Conservation (phyloP, 2,888 invertebrate genomes). For the Cephus sareptanus region DNA sequence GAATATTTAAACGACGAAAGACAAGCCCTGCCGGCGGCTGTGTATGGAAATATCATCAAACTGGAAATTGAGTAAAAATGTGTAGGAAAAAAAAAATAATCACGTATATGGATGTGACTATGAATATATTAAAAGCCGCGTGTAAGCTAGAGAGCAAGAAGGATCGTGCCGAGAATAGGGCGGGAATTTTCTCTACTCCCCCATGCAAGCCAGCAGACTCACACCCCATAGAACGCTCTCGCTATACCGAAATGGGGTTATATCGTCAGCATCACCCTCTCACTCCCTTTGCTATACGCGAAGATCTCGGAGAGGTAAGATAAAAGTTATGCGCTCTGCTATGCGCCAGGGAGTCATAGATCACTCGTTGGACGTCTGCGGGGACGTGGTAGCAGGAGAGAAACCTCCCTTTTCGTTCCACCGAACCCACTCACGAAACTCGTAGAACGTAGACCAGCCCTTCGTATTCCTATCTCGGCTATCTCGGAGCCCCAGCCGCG, state of each 20-base stretch:
- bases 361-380: slow-evolving; percentile 64
- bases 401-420: slow-evolving; percentile 15
- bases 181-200: slow-evolving; percentile 19
- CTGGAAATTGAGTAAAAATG: not conserved
- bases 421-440: slow-evolving; percentile 29
- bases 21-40: not conserved
- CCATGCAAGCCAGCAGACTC: not conserved
- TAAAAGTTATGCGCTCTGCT: slow-evolving; percentile 63
- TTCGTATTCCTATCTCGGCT: slow-evolving; percentile 53
- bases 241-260: slow-evolving; percentile 25
- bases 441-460: slow-evolving; percentile 28
- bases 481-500: slow-evolving; percentile 51
- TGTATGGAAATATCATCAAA: not conserved
- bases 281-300: slow-evolving; percentile 28
- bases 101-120: not conserved
- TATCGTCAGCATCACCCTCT: slow-evolving; percentile 45
- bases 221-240: slow-evolving; percentile 11
- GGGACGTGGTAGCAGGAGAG: slow-evolving; percentile 50
- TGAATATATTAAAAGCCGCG: not conserved
- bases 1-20: not conserved
- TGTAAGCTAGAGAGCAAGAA: not conserved
- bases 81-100: not conserved
- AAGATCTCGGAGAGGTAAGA: slow-evolving; percentile 52
- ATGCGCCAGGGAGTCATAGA: slow-evolving; percentile 65
- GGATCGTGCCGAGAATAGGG: not conserved